phyloP scores from a whole-genome alignment of 2,797 vertebrate genomes.

The Manis crassicaudata region DNA sequence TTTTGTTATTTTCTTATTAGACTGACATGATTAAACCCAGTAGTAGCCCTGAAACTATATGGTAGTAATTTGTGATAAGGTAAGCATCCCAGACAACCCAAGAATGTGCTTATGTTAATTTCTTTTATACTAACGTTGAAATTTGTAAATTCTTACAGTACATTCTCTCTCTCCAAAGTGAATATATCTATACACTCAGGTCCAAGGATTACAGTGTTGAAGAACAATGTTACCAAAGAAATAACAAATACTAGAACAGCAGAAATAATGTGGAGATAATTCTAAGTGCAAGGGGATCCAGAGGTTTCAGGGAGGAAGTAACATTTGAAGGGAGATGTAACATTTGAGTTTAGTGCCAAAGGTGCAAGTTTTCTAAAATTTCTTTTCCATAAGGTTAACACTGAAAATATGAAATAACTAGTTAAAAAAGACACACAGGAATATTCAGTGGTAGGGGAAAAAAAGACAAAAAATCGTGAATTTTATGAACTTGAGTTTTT shows the following conservation, averaged over 20 bases:
- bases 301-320: slow-evolving; percentile 4
- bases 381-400: neutral
- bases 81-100: neutral
- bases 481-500: neutral
- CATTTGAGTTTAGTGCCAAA: slow-evolving; percentile 42
- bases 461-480: neutral
- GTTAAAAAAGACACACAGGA: neutral
- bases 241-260: neutral
- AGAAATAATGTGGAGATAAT: slow-evolving; percentile 36
- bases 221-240: slow-evolving; percentile 17
- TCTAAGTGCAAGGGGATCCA: neutral
- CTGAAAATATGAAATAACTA: slow-evolving; percentile 11
- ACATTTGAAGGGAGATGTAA: slow-evolving; percentile 15
- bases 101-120: neutral
- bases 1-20: slow-evolving; percentile 50
- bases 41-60: neutral
- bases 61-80: neutral
- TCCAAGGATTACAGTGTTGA: neutral
- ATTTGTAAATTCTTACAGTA: slow-evolving; percentile 13
- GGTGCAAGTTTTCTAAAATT: slow-evolving; percentile 18
- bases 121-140: neutral
- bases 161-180: neutral
- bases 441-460: neutral
- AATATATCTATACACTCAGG: neutral
- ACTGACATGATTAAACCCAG: slow-evolving; percentile 19